These are phyloP conservation scores for Holcopasites calliopsidis DNA, from an alignment of 1,140 invertebrate genomes.

Conservation along the genomic window DNA sequence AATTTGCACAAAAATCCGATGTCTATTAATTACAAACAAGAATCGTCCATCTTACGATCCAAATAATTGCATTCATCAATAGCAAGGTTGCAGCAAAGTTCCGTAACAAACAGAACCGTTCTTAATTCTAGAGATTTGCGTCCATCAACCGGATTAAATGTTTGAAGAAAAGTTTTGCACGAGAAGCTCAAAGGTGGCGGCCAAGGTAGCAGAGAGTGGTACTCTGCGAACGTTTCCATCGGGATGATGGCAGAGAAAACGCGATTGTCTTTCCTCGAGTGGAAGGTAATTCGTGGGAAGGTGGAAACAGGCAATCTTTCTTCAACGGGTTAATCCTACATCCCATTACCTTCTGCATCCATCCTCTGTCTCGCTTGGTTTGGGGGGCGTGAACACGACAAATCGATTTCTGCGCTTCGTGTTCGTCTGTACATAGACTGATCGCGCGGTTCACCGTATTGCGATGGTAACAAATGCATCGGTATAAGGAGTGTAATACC, in stretches of 20 bases:
- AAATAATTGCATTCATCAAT: background rate
- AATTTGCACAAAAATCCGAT: too few relatives aligned
- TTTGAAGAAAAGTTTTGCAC: background rate
- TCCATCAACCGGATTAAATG: background rate
- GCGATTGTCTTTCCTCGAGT: background rate
- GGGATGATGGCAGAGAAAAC: background rate
- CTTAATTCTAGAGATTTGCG: background rate
- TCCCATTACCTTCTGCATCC: conserved; percentile 23
- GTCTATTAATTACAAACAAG: too few relatives aligned
- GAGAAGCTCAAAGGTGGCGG: conserved; percentile 5
- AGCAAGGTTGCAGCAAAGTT: background rate
- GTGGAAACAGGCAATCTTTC: conserved; percentile 14
- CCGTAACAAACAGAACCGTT: background rate
- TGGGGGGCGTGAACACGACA: conserved; percentile 37
- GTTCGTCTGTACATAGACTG: conserved; percentile 6
- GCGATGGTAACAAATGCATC: too few relatives aligned
- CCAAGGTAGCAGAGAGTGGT: too few relatives aligned
- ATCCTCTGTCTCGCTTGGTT: conserved; percentile 7
- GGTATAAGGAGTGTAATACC: too few relatives aligned
- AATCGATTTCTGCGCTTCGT: conserved; percentile 31
- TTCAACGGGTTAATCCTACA: conserved; percentile 23
- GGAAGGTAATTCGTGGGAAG: conserved; percentile 6
- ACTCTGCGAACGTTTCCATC: background rate
- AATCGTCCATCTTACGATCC: background rate
- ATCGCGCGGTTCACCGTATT: background rate